Evolutionary conservation across 2,888 invertebrate genomes (phyloP).

Genomic region (Galerucella calmariensis): DNA sequence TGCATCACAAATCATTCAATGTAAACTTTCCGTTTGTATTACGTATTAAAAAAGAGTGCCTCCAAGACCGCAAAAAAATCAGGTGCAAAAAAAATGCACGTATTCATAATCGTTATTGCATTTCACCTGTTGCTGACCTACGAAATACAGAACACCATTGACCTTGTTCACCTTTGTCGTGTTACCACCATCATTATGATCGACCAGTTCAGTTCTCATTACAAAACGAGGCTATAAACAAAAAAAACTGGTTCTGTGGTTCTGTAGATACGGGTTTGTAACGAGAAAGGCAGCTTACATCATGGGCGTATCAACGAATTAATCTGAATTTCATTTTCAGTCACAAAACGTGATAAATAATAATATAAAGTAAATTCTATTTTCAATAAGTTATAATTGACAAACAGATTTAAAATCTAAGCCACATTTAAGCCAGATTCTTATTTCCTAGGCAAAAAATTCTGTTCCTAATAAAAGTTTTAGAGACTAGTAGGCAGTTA

Average conservation of each 20-base stretch:
- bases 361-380: too few species aligned
- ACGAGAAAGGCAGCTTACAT: constrained; percentile 18
- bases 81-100: not conserved
- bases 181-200: constrained; percentile 20
- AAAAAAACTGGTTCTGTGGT: constrained; percentile 25
- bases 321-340: not conserved
- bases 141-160: constrained; percentile 25
- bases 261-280: constrained; percentile 21
- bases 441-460: too few species aligned
- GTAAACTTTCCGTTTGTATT: not conserved
- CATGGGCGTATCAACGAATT: constrained; percentile 1
- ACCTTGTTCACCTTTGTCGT: constrained; percentile 30
- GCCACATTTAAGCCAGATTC: too few species aligned
- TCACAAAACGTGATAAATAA: too few species aligned
- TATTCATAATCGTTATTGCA: not conserved
- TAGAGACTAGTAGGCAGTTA: too few species aligned
- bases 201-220: constrained; percentile 19
- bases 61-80: not conserved
- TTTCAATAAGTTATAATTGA: too few species aligned
- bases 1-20: not conserved
- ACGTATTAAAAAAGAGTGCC: not conserved
- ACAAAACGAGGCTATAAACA: constrained; percentile 19
- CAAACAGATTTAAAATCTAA: too few species aligned
- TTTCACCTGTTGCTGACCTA: constrained; percentile 31
- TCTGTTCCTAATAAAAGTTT: too few species aligned